Evolutionary conservation across 2,888 invertebrate species (phyloP).

Genomic region (Macrosoma leucophasiata): DNA sequence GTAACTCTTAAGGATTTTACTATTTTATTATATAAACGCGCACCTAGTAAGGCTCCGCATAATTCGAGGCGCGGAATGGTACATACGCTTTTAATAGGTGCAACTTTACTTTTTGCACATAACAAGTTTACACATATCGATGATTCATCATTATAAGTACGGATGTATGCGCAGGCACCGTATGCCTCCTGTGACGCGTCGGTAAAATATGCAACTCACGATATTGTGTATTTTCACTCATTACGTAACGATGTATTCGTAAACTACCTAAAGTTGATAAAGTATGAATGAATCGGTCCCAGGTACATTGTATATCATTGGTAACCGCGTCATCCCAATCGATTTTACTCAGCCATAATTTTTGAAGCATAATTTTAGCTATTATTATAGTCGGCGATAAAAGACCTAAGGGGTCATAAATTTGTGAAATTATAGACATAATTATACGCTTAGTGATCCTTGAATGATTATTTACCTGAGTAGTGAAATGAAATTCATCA

Average conservation of each 20-base stretch:
- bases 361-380: slow-evolving; percentile 21
- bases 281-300: slow-evolving; percentile 6
- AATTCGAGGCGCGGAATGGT: slow-evolving; percentile 10
- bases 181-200: slow-evolving; percentile 16
- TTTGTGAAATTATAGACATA: slow-evolving; percentile 15
- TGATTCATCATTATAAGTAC: slow-evolving; percentile 2
- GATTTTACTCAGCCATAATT: slow-evolving; percentile 11
- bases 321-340: slow-evolving; percentile 13
- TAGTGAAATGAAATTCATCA: slow-evolving; percentile 16
- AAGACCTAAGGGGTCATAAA: slow-evolving; percentile 20
- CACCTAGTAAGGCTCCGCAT: slow-evolving; percentile 22
- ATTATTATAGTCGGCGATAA: slow-evolving; percentile 14
- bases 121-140: slow-evolving; percentile 10
- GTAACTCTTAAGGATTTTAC: slow-evolving; percentile 8
- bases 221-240: background rate
- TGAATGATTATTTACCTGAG: background rate
- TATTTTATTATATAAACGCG: slow-evolving; percentile 10
- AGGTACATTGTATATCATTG: slow-evolving; percentile 3
- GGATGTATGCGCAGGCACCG: slow-evolving; percentile 15
- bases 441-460: slow-evolving; percentile 18
- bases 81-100: slow-evolving; percentile 6
- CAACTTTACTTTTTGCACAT: slow-evolving; percentile 9
- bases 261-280: slow-evolving; percentile 3
- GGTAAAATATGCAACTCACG: slow-evolving; percentile 16
- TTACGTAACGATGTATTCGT: slow-evolving; percentile 10